Percentiles rank a stretch among this genome's conserved stretches.
These are phyloP conservation scores for Apodemus agrarius DNA, from an alignment of 2,797 vertebrate genomes.

Conservation along the genomic window DNA sequence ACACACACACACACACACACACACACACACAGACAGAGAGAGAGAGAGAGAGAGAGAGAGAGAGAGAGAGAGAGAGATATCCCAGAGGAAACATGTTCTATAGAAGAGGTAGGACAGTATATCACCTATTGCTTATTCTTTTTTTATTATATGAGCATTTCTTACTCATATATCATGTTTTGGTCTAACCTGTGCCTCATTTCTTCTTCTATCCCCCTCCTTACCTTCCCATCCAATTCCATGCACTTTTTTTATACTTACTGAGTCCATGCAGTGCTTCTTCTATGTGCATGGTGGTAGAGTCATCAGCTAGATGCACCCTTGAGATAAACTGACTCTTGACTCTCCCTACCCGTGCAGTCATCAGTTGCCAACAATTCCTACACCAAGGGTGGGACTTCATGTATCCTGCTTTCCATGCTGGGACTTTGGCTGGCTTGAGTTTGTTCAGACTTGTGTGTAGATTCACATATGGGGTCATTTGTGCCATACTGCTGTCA, in stretches of 20 bases:
- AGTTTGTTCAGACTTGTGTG: neutral
- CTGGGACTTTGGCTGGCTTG: neutral
- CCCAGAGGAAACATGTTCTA: neutral
- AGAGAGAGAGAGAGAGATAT: no score
- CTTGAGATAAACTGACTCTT: neutral
- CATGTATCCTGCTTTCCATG: neutral
- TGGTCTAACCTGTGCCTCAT: neutral
- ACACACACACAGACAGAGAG: no score
- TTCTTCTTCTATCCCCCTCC: neutral
- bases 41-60: no score
- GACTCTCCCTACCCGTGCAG: neutral
- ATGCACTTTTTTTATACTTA: neutral
- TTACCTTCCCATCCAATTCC: neutral
- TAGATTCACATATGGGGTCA: neutral
- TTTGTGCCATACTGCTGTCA: neutral
- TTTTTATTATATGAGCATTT: neutral
- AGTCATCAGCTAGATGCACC: neutral
- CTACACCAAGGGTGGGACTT: neutral
- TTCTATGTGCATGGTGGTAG: no score
- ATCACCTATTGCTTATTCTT: neutral
- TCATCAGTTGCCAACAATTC: neutral
- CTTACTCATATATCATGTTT: neutral
- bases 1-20: no score
- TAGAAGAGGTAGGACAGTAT: neutral
- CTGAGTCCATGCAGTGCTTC: neutral